phyloP scores from a whole-genome alignment of 2,888 invertebrate genomes.

The Limnephilus lunatus region DNA sequence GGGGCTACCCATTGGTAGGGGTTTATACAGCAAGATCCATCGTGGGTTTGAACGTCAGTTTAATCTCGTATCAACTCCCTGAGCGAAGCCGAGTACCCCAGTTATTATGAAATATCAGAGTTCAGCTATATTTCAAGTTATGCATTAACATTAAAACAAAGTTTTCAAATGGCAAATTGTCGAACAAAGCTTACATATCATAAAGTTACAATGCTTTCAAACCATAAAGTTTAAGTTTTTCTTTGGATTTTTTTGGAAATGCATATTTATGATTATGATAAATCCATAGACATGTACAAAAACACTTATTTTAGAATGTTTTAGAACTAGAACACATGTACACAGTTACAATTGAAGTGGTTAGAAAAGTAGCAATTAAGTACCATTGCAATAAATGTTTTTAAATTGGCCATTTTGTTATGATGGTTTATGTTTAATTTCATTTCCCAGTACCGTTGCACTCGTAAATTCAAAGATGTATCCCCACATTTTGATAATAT shows the following conservation, averaged over 20 bases:
- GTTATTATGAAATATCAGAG: background rate
- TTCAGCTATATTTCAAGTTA: background rate
- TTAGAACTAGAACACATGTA: background rate
- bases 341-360: background rate
- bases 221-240: background rate
- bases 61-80: too few species aligned
- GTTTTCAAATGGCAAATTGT: background rate
- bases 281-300: background rate
- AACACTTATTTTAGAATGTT: background rate
- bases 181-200: background rate
- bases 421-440: background rate
- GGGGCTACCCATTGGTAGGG: too few species aligned
- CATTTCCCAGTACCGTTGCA: background rate
- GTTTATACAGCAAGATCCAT: too few species aligned
- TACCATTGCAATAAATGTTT: background rate
- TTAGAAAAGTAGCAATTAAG: background rate
- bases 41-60: too few species aligned
- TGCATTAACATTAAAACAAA: background rate
- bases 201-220: background rate
- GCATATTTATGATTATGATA: background rate
- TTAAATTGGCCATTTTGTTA: background rate
- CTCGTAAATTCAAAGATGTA: background rate
- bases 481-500: background rate
- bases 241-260: background rate
- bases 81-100: too few species aligned